Evolutionary conservation across 2,797 vertebrate species (phyloP).

Genomic region (Emydoidea blandingii): DNA sequence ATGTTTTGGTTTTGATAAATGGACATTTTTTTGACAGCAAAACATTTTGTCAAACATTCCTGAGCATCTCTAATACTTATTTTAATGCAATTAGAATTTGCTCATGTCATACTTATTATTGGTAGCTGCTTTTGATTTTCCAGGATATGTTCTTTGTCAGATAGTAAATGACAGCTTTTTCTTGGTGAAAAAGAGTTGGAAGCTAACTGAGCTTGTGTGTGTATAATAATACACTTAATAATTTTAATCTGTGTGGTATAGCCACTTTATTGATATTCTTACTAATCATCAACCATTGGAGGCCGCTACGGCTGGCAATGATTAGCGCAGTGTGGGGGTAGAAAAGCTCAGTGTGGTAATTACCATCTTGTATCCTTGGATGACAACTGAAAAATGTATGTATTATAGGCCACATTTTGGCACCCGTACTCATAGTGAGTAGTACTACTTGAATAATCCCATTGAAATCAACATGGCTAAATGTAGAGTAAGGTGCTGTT

Average conservation of each 20-base stretch:
- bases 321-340: not conserved
- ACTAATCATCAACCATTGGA: not conserved
- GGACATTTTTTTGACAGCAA: not conserved
- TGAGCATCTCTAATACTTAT: not conserved
- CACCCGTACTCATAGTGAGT: not conserved
- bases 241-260: not conserved
- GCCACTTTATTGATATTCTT: not conserved
- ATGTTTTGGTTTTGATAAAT: not conserved
- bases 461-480: not conserved
- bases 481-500: rapidly evolving
- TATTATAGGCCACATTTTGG: not conserved
- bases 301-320: rapidly evolving
- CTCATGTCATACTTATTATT: not conserved
- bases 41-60: not conserved
- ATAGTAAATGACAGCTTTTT: not conserved
- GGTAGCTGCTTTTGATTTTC: not conserved
- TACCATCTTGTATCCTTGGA: not conserved
- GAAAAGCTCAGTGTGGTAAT: not conserved
- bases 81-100: not conserved
- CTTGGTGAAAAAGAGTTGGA: not conserved
- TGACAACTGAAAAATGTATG: conserved; percentile 28
- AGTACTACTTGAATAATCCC: not conserved
- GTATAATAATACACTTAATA: not conserved
- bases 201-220: not conserved
- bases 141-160: not conserved